Base-by-base conservation (phyloP, 2,888 invertebrate genomes). In the Mimachlamys varia region DNA sequence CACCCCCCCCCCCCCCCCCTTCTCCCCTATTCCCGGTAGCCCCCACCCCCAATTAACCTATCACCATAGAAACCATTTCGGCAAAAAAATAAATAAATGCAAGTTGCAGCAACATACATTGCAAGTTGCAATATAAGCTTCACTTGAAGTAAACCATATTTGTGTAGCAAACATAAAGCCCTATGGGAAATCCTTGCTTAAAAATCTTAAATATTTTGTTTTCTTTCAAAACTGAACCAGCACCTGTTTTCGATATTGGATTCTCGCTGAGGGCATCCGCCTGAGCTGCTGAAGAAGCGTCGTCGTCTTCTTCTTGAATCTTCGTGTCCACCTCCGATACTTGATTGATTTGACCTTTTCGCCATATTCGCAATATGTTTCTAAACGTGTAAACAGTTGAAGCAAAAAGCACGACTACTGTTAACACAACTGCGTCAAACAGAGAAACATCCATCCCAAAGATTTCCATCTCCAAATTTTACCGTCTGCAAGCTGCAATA, bases 311-410 rank as follows among this genome's bases (percentile, higher is more conserved):
- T 27, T 7, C 76, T 76, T 76, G 76, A 3, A 44, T 44, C 44
- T 44, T 44, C 12, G 22, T 33, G 7, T 27, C 76, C 33, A 33
- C 76, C 0, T 27, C 27, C 49, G 38, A 49, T n/a, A 49, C 19
- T 49, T 50, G 58, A 38, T 88, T 88, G 37, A 92, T 90, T 5
- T 90, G 89, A 38, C 93, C 93, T 15, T 90, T 91, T 12, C 90
- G 91, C 93, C 93, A 94, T 5, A 93, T 90, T 55, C 91, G 92
- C 33, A 91, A 88, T 87, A 94, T 92, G 87, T 93, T 94, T 76
- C 91, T 89, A 38, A 94, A 53, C 15, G 94, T 94, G 53, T 93
- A 94, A 76, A 88, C 88, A 17, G 93, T 92, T 44, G 94, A 93
- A 38, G 92, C 50, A n/a, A 93, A 55, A 37, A 94, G 88, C 37